phyloP scores from a whole-genome alignment of 2,797 vertebrate genomes.

The Silurus lanzhouensis region DNA sequence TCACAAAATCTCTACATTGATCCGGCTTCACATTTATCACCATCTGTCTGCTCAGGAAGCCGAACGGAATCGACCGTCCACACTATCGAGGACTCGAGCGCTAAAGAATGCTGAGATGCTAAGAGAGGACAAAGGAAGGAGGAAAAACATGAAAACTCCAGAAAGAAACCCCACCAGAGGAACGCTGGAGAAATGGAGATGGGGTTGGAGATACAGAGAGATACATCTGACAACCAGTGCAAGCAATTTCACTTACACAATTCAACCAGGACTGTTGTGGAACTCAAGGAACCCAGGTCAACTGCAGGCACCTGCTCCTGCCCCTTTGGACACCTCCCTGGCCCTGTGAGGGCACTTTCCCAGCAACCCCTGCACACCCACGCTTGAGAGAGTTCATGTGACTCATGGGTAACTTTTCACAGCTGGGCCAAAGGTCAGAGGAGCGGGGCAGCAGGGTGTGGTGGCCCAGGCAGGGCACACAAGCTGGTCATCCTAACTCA shows the following conservation, averaged over 20 bases:
- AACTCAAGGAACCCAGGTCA: conserved; percentile 68
- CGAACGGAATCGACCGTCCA: conserved; percentile 32
- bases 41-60: conserved; percentile 19
- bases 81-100: conserved; percentile 37
- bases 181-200: no score
- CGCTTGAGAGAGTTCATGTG: conserved; percentile 77
- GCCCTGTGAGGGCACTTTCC: conserved; percentile 73
- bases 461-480: conserved; percentile 50
- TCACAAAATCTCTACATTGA: conserved; percentile 44
- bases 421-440: conserved; percentile 75
- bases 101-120: conserved; percentile 39
- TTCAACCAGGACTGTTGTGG: conserved; percentile 45
- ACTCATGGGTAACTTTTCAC: conserved; percentile 78
- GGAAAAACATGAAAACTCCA: conserved; percentile 22
- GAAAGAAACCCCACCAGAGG: conserved; percentile 13
- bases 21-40: conserved; percentile 40
- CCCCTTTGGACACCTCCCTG: conserved; percentile 46
- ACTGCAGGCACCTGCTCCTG: conserved; percentile 57
- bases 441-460: conserved; percentile 55
- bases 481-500: conserved; percentile 44
- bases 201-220: conserved; percentile 40
- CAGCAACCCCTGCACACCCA: conserved; percentile 66
- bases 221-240: conserved; percentile 39
- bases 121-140: conserved; percentile 4
- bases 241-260: conserved; percentile 63